Evolutionary conservation across 1,140 invertebrate genomes (phyloP), one percentile per base, ranked within the genome.

Genomic region (Micrasema longulum): DNA sequence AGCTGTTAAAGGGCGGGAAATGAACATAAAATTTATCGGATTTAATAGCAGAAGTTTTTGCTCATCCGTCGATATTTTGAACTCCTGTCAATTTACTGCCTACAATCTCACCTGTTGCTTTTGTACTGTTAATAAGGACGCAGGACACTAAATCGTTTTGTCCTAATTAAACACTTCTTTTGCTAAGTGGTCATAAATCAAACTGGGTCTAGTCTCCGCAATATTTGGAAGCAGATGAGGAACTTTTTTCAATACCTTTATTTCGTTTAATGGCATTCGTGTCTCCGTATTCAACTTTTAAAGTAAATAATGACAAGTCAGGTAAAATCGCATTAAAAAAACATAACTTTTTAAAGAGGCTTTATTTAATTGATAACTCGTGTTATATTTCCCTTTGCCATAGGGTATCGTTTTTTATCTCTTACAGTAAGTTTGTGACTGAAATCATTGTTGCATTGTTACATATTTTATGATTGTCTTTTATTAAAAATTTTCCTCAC

Each of bases 1-100:
- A 57, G 23, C 36, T 14, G 14, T 57, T 41, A 60, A 60, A 41
- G 18, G 16, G 22, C 35, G 35, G 12, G 53, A 38, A 41, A n/a
- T 41, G 16, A 60, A 60, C 26, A 26, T 53, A 26, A 53, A 45
- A 45, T 3, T 10, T 48, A 48, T 20, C 47, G 7, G 41, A 45
- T 45, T 45, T 45, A n/a, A 45, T 45, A 45, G 41, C 26, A 11
- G 7, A n/a, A 53, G 20, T 57, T 38, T 69, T 45, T 53, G 36
- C 31, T 41, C 47, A 20, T 18, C 31, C 12, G 22, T 16, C 47
- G 26, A 62, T 14, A 26, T 50, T 60, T 69, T 22, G 2, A 20
- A 7, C 36, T 23, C n/a, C 47, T 31, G 31, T 55, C 20, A 11
- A 20, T 50, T 38, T 53, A 23, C 65, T 26, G 45, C 23, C 31